Base-by-base conservation (phyloP, 2,888 invertebrate species). In the Cynaeus angustus region DNA sequence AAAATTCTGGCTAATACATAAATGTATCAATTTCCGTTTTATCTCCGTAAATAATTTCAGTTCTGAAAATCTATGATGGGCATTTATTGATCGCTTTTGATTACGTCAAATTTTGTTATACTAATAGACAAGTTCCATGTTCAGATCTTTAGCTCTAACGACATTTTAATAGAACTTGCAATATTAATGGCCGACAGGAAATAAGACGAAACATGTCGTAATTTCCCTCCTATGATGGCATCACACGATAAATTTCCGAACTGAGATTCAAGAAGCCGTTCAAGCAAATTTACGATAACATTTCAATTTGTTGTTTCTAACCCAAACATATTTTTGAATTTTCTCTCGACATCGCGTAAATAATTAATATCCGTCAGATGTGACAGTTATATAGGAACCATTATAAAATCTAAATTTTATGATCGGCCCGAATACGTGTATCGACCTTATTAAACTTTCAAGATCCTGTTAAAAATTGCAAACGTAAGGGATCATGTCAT, bases 401-500 rank as follows among this genome's bases (percentile, higher is more conserved):
- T 21, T 21, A 37, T 37, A 37, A 37, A 37, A 37, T 37, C 37
- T n/a, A 8, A 37, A 37, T n/a, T 37, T 37, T 37, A 37, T 21
- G 21, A 21, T 21, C 21, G 21, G 2, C 21, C 37, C n/a, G n/a
- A 37, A 37, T 37, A 37, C 37, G n/a, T 21, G 2, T n/a, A 37
- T 8, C 37, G 4, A n/a, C 37, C 37, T 37, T 37, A 5, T 37
- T 37, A 37, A 37, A 37, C 8, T 37, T 43, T 43, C 43, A 43
- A 43, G 43, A 2, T 12, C 43, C 26, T 16, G 48, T 21, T 21
- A 21, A 48, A 48, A 48, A 48, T 48, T 48, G 21, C 48, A 48
- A 16, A 21, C 48, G 9, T 48, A 14, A 48, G 50, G 13, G 50
- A 50, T 50, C 50, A 28, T 10, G 12, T 50, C 50, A 28, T 50